Percentiles rank a stretch among this genome's conserved stretches.
These are phyloP conservation scores for Haliclona indistincta DNA, from an alignment of 37 sponge, comb jelly and placozoan genomes.

Conservation along the genomic window DNA sequence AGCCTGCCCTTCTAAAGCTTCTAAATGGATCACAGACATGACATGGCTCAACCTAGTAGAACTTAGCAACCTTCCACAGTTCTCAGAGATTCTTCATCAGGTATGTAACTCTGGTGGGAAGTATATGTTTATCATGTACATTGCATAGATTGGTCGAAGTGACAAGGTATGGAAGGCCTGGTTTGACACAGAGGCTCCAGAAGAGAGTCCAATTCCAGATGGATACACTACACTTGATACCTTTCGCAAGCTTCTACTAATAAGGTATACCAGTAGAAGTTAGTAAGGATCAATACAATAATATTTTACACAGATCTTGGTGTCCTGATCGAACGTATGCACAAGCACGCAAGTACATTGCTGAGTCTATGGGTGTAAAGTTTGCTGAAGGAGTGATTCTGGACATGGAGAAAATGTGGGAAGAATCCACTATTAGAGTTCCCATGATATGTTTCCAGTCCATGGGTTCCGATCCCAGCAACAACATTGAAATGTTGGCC, in stretches of 20 bases:
- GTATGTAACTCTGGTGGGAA: constrained; percentile 10
- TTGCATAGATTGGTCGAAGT: constrained; percentile 80
- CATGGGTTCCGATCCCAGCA: constrained; percentile 98
- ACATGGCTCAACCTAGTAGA: constrained; percentile 99
- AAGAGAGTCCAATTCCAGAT: constrained; percentile 94
- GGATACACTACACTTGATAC: constrained; percentile 94
- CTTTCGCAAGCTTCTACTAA: constrained; percentile 91
- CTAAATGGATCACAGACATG: constrained; percentile 99
- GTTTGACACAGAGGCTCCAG: constrained; percentile 98
- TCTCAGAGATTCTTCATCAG: constrained; percentile 88
- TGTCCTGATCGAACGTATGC: constrained; percentile 96
- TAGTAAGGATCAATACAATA: not conserved
- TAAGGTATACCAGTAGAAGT: constrained; percentile 14
- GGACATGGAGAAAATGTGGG: constrained; percentile 91
- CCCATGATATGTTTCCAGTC: constrained; percentile 97
- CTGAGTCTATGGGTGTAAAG: constrained; percentile 88
- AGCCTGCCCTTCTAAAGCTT: constrained; percentile 87
- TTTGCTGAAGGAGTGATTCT: constrained; percentile 99
- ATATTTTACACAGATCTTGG: constrained; percentile 70
- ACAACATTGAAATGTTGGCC: constrained; percentile 82
- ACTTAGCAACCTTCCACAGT: constrained; percentile 94
- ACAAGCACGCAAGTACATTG: constrained; percentile 95
- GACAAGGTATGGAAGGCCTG: constrained; percentile 97
- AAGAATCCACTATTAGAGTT: constrained; percentile 83
- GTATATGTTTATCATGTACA: not conserved